A percentile compares a stretch with the other conserved stretches of the same genome.
Evolutionary conservation across 2,888 invertebrate genomes (phyloP).

Genomic region (Leptinotarsa peninsularis): DNA sequence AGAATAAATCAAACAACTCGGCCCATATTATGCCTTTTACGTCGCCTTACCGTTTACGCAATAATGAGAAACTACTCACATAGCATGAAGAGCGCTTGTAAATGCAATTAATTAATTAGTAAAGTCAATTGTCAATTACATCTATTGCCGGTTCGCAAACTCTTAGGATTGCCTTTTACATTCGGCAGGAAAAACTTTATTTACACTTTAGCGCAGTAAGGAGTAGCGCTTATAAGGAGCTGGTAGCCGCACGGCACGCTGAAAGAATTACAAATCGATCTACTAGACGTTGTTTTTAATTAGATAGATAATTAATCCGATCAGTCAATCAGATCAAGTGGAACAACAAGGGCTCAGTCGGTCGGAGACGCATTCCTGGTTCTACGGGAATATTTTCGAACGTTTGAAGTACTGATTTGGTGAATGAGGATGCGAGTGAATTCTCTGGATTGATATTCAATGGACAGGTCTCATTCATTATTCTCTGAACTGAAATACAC

Average conservation of each 20-base stretch:
- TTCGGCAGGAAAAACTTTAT: constrained; percentile 61
- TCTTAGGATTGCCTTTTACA: constrained; percentile 59
- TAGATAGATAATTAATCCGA: constrained; percentile 64
- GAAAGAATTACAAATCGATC: constrained; percentile 60
- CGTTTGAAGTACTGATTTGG: constrained; percentile 41
- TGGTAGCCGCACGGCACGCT: constrained; percentile 55
- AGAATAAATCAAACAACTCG: constrained; percentile 53
- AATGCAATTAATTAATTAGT: constrained; percentile 65
- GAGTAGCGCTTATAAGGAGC: constrained; percentile 59
- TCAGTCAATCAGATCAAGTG: constrained; percentile 64
- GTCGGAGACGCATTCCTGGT: constrained; percentile 29
- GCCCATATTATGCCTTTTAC: constrained; percentile 43
- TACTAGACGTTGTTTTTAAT: constrained; percentile 61
- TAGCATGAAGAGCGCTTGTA: constrained; percentile 54
- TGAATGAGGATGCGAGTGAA: constrained; percentile 30
- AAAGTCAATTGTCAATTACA: constrained; percentile 65
- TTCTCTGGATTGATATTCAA: constrained; percentile 27
- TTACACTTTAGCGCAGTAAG: constrained; percentile 64
- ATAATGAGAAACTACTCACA: constrained; percentile 57
- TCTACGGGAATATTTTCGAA: constrained; percentile 31
- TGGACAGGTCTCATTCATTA: constrained; percentile 1
- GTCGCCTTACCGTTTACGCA: constrained; percentile 52
- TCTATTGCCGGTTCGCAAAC: constrained; percentile 57
- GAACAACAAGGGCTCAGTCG: constrained; percentile 33
- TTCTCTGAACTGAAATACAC: background rate